Evolutionary conservation across 2,113 vertebrate species (phyloP).

Genomic region (Salvelinus fontinalis): DNA sequence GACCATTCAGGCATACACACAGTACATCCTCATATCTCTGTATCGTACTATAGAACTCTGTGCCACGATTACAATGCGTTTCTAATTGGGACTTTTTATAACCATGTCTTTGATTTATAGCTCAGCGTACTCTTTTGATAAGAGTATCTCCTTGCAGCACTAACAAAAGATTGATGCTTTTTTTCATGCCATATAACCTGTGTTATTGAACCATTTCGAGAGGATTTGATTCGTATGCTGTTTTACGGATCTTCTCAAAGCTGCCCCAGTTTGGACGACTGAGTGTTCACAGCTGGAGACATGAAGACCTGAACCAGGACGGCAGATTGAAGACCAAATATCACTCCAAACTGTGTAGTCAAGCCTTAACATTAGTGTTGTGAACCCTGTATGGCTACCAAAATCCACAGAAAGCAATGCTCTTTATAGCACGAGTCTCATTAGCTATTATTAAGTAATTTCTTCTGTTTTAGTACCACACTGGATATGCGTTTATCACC

Average conservation of each 20-base stretch:
- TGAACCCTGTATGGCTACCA: too few species aligned
- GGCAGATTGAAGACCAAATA: too few species aligned
- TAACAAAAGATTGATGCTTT: slow-evolving; percentile 38
- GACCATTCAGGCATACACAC: too few species aligned
- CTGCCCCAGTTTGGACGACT: slow-evolving; percentile 36
- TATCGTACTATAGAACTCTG: too few species aligned
- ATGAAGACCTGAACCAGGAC: slow-evolving; percentile 20
- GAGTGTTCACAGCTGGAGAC: slow-evolving; percentile 66
- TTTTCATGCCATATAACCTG: slow-evolving; percentile 44
- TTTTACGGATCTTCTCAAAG: slow-evolving; percentile 58
- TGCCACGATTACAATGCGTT: too few species aligned
- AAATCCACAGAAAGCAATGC: too few species aligned
- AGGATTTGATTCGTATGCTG: slow-evolving; percentile 45
- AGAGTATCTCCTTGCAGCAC: slow-evolving; percentile 48
- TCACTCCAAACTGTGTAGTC: too few species aligned
- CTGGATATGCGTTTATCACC: background rate
- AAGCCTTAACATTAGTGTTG: too few species aligned
- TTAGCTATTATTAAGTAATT: background rate
- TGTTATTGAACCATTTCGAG: slow-evolving; percentile 24
- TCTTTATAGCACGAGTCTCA: background rate
- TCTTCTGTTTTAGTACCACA: background rate
- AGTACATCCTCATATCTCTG: too few species aligned
- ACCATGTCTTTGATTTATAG: too few species aligned
- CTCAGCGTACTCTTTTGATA: slow-evolving; percentile 13
- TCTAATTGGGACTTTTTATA: too few species aligned